Evolutionary conservation across 2,888 invertebrate genomes (phyloP).

Genomic region (Drosophila barbarae): DNA sequence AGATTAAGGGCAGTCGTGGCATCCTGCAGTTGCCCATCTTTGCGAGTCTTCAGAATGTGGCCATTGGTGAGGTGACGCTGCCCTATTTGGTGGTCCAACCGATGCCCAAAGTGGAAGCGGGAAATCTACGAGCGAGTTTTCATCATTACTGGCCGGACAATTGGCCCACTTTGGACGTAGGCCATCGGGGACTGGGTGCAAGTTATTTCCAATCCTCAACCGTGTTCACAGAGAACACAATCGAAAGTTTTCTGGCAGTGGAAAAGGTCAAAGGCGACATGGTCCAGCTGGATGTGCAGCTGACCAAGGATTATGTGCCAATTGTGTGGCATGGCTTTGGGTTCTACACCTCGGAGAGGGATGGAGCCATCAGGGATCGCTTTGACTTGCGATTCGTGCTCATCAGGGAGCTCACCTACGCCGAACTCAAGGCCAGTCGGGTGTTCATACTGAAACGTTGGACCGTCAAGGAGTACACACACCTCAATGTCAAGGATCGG

Average conservation of each 20-base stretch:
- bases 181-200: conserved; percentile 94
- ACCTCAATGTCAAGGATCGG: conserved; percentile 87
- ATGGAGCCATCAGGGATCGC: conserved; percentile 85
- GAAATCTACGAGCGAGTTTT: conserved; percentile 89
- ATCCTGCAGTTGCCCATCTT: conserved; percentile 87
- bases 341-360: conserved; percentile 83
- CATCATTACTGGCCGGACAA: conserved; percentile 91
- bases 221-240: conserved; percentile 92
- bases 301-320: conserved; percentile 95
- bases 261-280: conserved; percentile 95
- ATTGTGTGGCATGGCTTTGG: conserved; percentile 97
- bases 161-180: conserved; percentile 94
- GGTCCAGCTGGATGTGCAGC: conserved; percentile 98
- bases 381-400: conserved; percentile 93
- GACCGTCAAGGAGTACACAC: conserved; percentile 83
- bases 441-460: conserved; percentile 88
- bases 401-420: conserved; percentile 93
- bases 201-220: conserved; percentile 88
- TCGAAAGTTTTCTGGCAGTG: conserved; percentile 94
- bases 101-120: conserved; percentile 77
- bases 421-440: conserved; percentile 92
- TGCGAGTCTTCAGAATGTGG: conserved; percentile 85
- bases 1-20: conserved; percentile 87
- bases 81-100: conserved; percentile 81
- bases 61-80: conserved; percentile 86